These are phyloP conservation scores for Berghia stephanieae DNA, from an alignment of 1,140 invertebrate species.

Conservation along the genomic window DNA sequence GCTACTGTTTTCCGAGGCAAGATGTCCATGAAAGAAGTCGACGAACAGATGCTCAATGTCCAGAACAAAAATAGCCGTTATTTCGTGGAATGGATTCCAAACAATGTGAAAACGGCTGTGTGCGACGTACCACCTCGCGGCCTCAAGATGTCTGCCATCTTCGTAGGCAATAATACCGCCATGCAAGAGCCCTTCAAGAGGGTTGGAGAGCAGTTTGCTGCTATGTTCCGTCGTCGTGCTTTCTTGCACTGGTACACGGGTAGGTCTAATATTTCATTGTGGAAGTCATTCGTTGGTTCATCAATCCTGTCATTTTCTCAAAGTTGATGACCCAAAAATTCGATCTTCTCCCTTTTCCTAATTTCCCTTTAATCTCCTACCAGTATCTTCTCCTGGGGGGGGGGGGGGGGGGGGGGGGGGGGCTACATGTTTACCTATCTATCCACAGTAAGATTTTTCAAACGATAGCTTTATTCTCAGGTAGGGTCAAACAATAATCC, in stretches of 20 bases:
- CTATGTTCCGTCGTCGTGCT: conserved; percentile 78
- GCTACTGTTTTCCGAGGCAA: conserved; percentile 88
- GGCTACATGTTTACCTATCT: conserved; percentile 70
- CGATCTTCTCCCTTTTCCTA: not conserved
- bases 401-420: conserved; percentile 75
- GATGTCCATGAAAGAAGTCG: conserved; percentile 69
- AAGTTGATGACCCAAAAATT: too few relatives aligned
- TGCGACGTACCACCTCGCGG: conserved; percentile 92
- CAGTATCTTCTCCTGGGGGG: not conserved
- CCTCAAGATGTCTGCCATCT: conserved; percentile 90
- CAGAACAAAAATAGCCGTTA: conserved; percentile 74
- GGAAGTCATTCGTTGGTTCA: too few relatives aligned
- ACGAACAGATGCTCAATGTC: conserved; percentile 64
- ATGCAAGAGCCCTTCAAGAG: conserved; percentile 82
- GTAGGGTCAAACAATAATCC: too few relatives aligned
- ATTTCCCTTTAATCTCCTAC: not conserved
- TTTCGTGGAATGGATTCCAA: conserved; percentile 94
- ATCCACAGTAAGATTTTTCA: too few relatives aligned
- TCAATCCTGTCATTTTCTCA: too few relatives aligned
- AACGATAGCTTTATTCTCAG: too few relatives aligned
- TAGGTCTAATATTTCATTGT: not conserved
- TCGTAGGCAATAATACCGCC: conserved; percentile 75
- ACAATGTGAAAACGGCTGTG: conserved; percentile 91
- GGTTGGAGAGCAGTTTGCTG: conserved; percentile 73
- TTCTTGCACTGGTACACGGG: conserved; percentile 81